phyloP scores from a whole-genome alignment of 2,888 invertebrate species.

The Salticus scenicus region DNA sequence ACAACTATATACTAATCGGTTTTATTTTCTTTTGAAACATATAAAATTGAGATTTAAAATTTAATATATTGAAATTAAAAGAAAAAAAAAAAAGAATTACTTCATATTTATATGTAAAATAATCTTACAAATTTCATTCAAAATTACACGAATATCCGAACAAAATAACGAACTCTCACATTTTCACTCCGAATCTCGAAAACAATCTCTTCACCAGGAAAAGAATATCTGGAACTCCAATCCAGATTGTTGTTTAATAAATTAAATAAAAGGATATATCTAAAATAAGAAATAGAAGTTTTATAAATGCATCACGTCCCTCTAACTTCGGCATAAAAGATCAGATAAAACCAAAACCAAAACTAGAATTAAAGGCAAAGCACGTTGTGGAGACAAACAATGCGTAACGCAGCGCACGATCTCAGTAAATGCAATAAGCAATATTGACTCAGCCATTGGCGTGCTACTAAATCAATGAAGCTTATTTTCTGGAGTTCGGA shows the following conservation, averaged over 20 bases:
- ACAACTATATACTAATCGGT: no score
- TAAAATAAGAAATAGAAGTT: background rate
- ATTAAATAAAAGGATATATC: background rate
- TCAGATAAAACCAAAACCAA: background rate
- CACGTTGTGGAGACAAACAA: conserved; percentile 21
- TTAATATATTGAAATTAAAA: no score
- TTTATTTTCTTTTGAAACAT: no score
- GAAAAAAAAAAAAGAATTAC: no score
- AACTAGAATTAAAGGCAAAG: conserved; percentile 13
- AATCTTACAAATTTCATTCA: no score
- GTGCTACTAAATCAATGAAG: conserved; percentile 54
- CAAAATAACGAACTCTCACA: no score
- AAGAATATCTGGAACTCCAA: no score
- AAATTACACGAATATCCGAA: no score
- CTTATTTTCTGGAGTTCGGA: conserved; percentile 41
- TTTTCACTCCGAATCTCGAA: no score
- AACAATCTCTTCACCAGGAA: no score
- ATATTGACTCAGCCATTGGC: conserved; percentile 47
- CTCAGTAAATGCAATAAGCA: conserved; percentile 42
- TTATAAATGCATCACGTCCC: conserved; percentile 14
- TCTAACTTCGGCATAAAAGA: background rate
- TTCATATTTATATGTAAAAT: no score
- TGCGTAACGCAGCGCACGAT: conserved; percentile 17
- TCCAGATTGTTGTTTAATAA: background rate
- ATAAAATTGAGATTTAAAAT: no score